Base-by-base conservation (phyloP, 2,888 invertebrate species). In the Ctenicera cuprea region DNA sequence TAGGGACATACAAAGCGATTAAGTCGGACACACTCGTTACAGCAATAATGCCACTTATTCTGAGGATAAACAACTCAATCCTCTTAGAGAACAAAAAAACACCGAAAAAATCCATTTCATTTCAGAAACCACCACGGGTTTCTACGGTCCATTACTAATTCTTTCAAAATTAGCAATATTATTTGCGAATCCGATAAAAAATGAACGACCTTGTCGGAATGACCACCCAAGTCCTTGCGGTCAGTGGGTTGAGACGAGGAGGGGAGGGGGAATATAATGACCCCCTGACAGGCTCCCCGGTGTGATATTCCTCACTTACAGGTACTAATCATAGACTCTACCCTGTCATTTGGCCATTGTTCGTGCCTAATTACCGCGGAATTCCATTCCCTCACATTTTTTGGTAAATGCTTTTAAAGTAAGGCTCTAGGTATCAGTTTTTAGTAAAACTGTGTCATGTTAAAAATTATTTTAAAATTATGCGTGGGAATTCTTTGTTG, bases 281-380 rank as follows among this genome's bases (percentile, higher is more conserved):
- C 75, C 72, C 76, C 79, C 76, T 77, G 76, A 79, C 77, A 77
- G 79, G 76, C 78, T 77, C 73, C 76, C 78, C 75, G 80, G 81
- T 81, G 81, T 81, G 80, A 81, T 81, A 80, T 81, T 81, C 80
- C 78, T 79, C 81, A 80, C 81, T 78, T 79, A 72, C 76, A 80
- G 77, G 71, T 75, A 79, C 76, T 77, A 80, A 80, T 80, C 78
- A 80, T 77, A 77, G 79, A 74, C 74, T 78, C 73, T 77, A 77
- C 81, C 80, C 79, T 81, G 80, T 81, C 80, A 80, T 81, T 81
- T 81, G 73, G 73, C 75, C 78, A 79, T 79, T 80, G 80, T 80
- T 80, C 79, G 76, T 78, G 73, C 74, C 73, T 78, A 78, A 78
- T 78, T 76, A 57, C 73, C 76, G 64, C 69, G 71, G 73, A 73